Base-by-base conservation (phyloP, 2,888 invertebrate species). In the Ectropis crepuscularia region DNA sequence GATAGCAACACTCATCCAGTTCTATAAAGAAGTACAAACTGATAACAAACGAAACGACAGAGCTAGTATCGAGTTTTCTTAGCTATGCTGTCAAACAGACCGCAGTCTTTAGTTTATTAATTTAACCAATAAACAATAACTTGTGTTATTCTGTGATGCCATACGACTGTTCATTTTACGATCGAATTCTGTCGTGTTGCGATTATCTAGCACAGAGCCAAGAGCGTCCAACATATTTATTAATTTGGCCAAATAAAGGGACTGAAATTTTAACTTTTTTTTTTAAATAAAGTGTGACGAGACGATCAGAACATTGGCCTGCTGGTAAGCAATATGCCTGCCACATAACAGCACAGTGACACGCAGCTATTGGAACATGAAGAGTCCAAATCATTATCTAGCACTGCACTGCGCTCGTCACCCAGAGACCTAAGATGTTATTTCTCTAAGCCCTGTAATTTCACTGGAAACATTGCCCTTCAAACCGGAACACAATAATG, bases 1-100 rank as follows among this genome's bases (percentile, higher is more conserved):
- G 66, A 75, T 72, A 57, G 66, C 63, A 57, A 69, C 61, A 59
- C 69, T 66, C 54, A 49, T 57, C 61, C 61, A 55, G 59, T 58
- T 59, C 50, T 53, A 47, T 47, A 16, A 16, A 16, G 10, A 16
- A 0, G 5, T 6, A 51, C 50, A 11, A 50, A 39, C 9, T 12
- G 12, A 39, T 41, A 10, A 41, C 6, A 2, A 51, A 7, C 41
- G 10, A 16, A 6, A 9, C 6, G 16, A 41, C 0, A 28, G 41
- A 16, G 41, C n/a, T 6, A 42, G 41, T 0, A 16, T 28, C 41
- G 9, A 10, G 16, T 41, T n/a, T 12, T 28, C 10, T 16, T 2
- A 16, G 28, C 41, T 5, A 42, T 38, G 8, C 11, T n/a, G 7
- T 12, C 37, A 38, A 8, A 8, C 28, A 28, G 6, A 6, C 16